Percentiles rank a stretch among this genome's conserved stretches.
Evolutionary conservation across 2,797 vertebrate genomes (phyloP).

Genomic region (Poecilia gillii): DNA sequence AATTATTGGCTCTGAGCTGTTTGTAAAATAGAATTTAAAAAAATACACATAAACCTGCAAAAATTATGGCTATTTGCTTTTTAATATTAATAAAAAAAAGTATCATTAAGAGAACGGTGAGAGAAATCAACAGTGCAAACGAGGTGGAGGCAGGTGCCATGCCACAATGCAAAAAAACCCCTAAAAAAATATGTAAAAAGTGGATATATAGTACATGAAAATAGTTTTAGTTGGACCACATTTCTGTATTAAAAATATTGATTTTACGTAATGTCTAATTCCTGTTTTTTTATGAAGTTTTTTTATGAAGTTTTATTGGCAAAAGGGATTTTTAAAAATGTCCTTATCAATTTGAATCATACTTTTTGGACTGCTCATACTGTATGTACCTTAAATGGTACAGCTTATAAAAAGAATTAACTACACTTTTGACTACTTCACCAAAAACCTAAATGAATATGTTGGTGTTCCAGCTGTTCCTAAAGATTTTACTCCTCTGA

Average conservation of each 20-base stretch:
- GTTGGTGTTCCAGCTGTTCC: slow-evolving; percentile 23
- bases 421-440: slow-evolving; percentile 4
- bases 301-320: not conserved
- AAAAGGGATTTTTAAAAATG: not conserved
- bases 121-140: not conserved
- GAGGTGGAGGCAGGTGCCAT: not conserved
- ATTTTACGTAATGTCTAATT: not conserved
- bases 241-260: not conserved
- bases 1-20: not conserved
- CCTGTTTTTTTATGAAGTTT: not conserved
- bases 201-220: not conserved
- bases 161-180: not conserved
- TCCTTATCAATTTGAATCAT: not conserved
- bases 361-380: not conserved
- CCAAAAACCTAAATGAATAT: slow-evolving; percentile 12
- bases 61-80: not conserved
- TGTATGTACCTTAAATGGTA: not conserved
- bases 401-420: not conserved
- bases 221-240: not conserved
- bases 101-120: not conserved
- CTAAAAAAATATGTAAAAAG: not conserved
- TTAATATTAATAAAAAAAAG: not conserved
- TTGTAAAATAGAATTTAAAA: not conserved
- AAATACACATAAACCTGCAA: not conserved
- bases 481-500: slow-evolving; percentile 9